A percentile compares a stretch with the other conserved stretches of the same genome.
phyloP scores from a whole-genome alignment of 2,797 vertebrate genomes.

The Sebastes itinus region DNA sequence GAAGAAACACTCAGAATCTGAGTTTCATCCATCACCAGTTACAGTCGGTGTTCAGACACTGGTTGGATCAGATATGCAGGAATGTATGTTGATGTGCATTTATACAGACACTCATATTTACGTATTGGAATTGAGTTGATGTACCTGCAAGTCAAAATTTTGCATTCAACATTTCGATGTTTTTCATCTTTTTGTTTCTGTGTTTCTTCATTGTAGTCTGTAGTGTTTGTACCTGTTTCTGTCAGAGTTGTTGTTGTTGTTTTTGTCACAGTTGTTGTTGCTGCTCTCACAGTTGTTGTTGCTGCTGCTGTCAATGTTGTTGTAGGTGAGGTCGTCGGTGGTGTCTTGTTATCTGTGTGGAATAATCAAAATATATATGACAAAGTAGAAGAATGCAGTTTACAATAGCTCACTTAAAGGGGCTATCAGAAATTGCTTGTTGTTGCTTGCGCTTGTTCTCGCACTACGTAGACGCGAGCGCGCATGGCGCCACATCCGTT shows the following conservation, averaged over 20 bases:
- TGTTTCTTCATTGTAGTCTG: background rate
- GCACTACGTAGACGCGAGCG: too few relatives aligned
- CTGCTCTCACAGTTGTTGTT: too few relatives aligned
- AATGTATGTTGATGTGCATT: background rate
- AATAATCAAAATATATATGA: background rate
- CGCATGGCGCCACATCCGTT: too few relatives aligned
- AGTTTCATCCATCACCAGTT: too few relatives aligned
- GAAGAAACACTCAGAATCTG: too few relatives aligned
- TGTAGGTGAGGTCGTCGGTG: too few relatives aligned
- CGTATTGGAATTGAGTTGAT: background rate
- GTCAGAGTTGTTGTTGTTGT: too few relatives aligned
- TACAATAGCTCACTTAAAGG: too few relatives aligned
- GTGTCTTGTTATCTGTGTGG: background rate
- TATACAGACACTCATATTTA: background rate
- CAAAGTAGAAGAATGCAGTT: background rate
- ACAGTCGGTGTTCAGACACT: too few relatives aligned
- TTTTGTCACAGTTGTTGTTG: too few relatives aligned
- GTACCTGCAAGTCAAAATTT: background rate
- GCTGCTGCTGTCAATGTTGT: background rate
- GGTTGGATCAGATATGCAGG: background rate
- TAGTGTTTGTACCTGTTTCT: background rate
- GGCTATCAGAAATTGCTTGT: too few relatives aligned
- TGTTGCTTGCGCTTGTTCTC: rapidly evolving
- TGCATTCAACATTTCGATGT: background rate
- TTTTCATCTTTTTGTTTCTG: background rate